Base-by-base conservation (phyloP, 1,140 invertebrate genomes). In the Polypedilum pembai region DNA sequence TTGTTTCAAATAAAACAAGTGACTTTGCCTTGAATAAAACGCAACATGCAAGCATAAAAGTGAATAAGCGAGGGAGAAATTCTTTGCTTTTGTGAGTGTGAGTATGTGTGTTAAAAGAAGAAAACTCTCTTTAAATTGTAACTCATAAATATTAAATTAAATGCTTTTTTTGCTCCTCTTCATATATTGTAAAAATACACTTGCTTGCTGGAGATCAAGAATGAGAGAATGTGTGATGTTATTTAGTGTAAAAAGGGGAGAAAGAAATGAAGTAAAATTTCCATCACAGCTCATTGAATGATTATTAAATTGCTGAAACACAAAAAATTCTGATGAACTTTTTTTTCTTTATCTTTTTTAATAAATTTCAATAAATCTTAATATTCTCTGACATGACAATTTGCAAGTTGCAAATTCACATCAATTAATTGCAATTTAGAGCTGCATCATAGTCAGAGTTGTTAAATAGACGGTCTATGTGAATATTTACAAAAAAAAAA, bases 141-240 rank as follows among this genome's bases (percentile, higher is more conserved):
- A 56, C 45, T 56, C 45, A 56, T 56, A 56, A 56, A 56, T 56
- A 56, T 56, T 56, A 56, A 56, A 56, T 56, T 56, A 56, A 56
- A 56, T 56, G 45, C 45, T 56, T n/a, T n/a, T n/a, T n/a, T 15
- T 56, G 12, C n/a, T 56, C 12, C 12, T n/a, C n/a, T 56, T 56
- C 45, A 3, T 15, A n/a, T 56, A 15, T 5, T 33, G 24, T 3
- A 33, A 33, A 5, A 33, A 33, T 33, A 33, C 10, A n/a, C 45
- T 56, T 56, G 12, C n/a, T 12, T n/a, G 45, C 8, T 56, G 45
- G 12, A 56, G 45, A 33, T 5, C 5, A 33, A 33, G 5, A 33
- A n/a, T 45, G 41, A 45, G 41, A 45, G 15, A 41, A 56, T 56
- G 45, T 56, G 45, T 56, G 12, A 56, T 56, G 45, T 56, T 56